These are phyloP conservation scores for Dorcus parallelipipedus DNA, from an alignment of 2,888 invertebrate genomes.

Conservation along the genomic window DNA sequence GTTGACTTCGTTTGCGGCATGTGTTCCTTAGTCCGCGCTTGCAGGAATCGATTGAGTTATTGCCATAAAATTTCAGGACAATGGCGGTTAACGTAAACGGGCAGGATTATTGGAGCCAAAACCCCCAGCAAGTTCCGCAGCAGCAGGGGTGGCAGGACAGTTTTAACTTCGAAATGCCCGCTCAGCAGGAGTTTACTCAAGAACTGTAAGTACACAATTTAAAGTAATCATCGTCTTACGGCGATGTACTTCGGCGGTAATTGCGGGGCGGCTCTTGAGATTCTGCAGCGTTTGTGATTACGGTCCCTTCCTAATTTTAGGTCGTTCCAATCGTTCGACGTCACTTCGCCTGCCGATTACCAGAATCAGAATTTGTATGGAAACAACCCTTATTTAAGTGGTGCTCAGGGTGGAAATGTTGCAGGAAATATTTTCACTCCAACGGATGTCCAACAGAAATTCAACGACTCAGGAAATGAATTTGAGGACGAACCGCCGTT, in stretches of 20 bases:
- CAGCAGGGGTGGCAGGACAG: constrained; percentile 24
- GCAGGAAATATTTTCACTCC: constrained; percentile 5
- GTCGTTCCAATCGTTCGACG: constrained; percentile 35
- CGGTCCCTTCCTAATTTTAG: constrained; percentile 25
- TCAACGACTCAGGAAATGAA: constrained; percentile 18
- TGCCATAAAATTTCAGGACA: constrained; percentile 5
- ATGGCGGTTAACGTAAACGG: constrained; percentile 18
- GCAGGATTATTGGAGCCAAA: constrained; percentile 28
- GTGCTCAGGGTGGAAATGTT: constrained; percentile 15
- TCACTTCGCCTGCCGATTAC: constrained; percentile 16
- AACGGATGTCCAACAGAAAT: constrained; percentile 8
- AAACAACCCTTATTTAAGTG: constrained; percentile 30
- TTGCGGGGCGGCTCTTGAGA: background rate
- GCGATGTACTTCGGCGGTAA: background rate
- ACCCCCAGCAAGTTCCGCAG: constrained; percentile 13
- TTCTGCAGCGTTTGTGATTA: constrained; percentile 1
- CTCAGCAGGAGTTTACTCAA: constrained; percentile 33
- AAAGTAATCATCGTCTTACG: background rate
- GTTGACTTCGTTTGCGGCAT: background rate
- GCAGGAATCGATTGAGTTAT: background rate
- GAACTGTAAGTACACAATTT: constrained; percentile 32
- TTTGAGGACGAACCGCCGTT: constrained; percentile 32
- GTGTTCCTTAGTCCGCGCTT: background rate
- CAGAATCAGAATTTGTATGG: constrained; percentile 25
- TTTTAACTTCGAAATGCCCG: constrained; percentile 37